These are phyloP conservation scores for Sebastes hubbsi DNA, from an alignment of 2,797 vertebrate genomes.

Conservation along the genomic window DNA sequence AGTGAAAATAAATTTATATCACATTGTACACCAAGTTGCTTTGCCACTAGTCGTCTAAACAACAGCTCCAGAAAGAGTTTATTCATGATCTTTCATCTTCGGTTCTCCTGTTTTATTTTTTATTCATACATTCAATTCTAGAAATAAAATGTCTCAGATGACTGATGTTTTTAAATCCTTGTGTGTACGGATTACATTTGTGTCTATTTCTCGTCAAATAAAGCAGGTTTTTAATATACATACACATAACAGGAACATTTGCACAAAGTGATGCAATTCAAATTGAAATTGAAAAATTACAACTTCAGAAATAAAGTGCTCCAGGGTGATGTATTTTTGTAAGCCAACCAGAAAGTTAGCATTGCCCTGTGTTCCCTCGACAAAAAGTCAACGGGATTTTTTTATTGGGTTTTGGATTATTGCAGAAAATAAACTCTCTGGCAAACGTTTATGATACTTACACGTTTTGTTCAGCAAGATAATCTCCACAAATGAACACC, in stretches of 20 bases:
- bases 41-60: neutral
- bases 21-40: neutral
- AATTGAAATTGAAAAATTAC: neutral
- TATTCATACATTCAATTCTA: constrained; percentile 2
- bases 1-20: neutral
- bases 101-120: neutral
- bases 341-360: too few relatives aligned
- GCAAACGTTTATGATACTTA: too few relatives aligned
- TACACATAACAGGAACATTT: neutral
- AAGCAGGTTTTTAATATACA: neutral
- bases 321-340: too few relatives aligned
- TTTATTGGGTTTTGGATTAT: too few relatives aligned
- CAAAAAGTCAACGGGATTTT: too few relatives aligned
- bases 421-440: too few relatives aligned
- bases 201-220: neutral
- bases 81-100: neutral
- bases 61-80: neutral
- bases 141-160: neutral
- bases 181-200: neutral
- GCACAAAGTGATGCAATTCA: neutral
- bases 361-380: too few relatives aligned
- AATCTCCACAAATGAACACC: too few relatives aligned
- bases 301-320: neutral
- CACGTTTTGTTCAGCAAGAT: too few relatives aligned
- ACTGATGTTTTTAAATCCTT: neutral